phyloP scores from a whole-genome alignment of 2,888 invertebrate genomes.

The Romanomermis culicivorax region DNA sequence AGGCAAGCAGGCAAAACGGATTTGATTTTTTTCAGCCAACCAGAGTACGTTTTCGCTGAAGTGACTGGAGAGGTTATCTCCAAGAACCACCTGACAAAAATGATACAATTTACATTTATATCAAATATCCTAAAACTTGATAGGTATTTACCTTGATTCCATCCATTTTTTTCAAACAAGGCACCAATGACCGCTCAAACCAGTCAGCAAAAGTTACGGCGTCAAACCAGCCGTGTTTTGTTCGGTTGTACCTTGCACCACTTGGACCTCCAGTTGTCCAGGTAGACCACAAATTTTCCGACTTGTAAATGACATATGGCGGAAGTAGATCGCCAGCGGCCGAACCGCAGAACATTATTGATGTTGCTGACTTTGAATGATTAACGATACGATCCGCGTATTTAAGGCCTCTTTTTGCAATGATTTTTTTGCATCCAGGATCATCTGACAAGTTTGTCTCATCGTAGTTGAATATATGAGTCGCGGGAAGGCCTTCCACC shows the following conservation, averaged over 20 bases:
- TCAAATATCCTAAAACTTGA: too few species aligned
- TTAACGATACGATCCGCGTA: slow-evolving; percentile 29
- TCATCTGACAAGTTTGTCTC: slow-evolving; percentile 28
- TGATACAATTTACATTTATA: too few species aligned
- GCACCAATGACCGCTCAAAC: not conserved
- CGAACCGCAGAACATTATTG: slow-evolving; percentile 29
- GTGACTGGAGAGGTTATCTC: too few species aligned
- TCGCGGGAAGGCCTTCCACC: slow-evolving; percentile 10
- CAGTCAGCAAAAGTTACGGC: not conserved
- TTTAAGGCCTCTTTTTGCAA: slow-evolving; percentile 22
- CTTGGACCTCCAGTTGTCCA: slow-evolving; percentile 30
- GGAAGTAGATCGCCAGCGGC: slow-evolving; percentile 29
- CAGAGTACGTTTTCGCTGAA: too few species aligned
- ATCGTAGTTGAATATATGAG: slow-evolving; percentile 26
- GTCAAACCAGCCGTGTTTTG: not conserved
- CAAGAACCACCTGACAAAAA: too few species aligned
- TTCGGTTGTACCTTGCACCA: slow-evolving; percentile 8
- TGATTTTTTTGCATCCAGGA: slow-evolving; percentile 21
- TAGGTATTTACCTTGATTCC: too few species aligned
- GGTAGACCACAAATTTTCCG: slow-evolving; percentile 26
- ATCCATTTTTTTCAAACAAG: not conserved
- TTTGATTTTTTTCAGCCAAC: too few species aligned
- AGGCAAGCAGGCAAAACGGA: too few species aligned
- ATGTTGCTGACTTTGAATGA: slow-evolving; percentile 23
- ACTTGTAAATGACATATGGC: slow-evolving; percentile 31